Conservation (phyloP, 2,113 vertebrate species). For the Scomber japonicus region DNA sequence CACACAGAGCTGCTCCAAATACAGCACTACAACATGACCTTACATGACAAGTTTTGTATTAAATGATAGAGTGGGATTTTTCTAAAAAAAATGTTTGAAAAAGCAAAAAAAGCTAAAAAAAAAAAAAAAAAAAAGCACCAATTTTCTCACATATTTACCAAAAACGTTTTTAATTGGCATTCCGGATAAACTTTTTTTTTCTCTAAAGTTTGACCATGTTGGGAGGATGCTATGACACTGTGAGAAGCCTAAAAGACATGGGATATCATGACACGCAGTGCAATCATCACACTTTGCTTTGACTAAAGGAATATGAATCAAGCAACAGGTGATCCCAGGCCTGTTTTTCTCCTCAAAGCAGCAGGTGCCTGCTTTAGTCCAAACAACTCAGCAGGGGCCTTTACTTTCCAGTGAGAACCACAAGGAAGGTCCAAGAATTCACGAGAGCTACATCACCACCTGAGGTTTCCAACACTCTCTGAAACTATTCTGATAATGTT, state of each 20-base stretch:
- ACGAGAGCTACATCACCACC: background rate
- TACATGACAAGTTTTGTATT: conserved; percentile 29
- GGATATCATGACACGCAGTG: conserved; percentile 47
- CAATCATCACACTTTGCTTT: conserved; percentile 29
- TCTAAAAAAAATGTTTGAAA: background rate
- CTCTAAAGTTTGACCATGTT: background rate
- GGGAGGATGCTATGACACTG: conserved; percentile 13
- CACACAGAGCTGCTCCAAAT: conserved; percentile 36
- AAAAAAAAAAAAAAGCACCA: background rate
- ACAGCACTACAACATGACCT: conserved; percentile 22
- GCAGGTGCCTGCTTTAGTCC: conserved; percentile 34
- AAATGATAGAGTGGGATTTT: conserved; percentile 26
- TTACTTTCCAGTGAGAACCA: conserved; percentile 38
- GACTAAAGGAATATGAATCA: conserved; percentile 14
- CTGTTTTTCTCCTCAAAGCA: conserved; percentile 43
- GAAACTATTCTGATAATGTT: background rate
- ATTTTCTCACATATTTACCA: background rate
- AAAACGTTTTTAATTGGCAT: conserved; percentile 10
- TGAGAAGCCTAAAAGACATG: conserved; percentile 44
- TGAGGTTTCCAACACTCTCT: conserved; percentile 4
- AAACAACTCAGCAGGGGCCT: conserved; percentile 46
- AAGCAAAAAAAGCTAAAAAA: too few species aligned
- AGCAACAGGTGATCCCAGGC: conserved; percentile 52
- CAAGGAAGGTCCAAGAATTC: conserved; percentile 5
- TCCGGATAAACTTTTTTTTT: background rate